A percentile compares a stretch with the other conserved stretches of the same genome.
Conservation (phyloP, 1,140 invertebrate genomes). For the Aphelenchoides fujianensis region DNA sequence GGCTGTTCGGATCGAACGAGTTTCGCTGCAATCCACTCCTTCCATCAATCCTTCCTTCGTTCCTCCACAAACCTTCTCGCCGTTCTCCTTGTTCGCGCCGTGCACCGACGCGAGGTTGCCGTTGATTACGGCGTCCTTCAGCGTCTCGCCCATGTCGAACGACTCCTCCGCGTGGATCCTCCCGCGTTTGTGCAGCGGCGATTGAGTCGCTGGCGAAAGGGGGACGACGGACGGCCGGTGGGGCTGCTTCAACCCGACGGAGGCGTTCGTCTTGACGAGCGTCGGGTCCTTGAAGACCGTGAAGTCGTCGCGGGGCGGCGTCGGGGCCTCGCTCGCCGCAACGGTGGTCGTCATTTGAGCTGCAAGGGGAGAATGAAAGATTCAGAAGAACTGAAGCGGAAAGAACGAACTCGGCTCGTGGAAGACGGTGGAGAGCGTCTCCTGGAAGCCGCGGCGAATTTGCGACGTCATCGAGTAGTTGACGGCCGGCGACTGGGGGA, state of each 20-base stretch:
- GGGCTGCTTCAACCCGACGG: neutral
- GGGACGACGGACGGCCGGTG: neutral
- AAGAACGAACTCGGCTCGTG: neutral
- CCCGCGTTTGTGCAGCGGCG: neutral
- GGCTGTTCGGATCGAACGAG: neutral
- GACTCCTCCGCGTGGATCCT: neutral
- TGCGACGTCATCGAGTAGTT: too few species aligned
- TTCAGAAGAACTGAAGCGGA: neutral
- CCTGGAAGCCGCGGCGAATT: too few species aligned
- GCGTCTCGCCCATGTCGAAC: too few species aligned
- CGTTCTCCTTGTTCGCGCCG: too few species aligned
- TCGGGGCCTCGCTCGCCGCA: too few species aligned
- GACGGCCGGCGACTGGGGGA: neutral
- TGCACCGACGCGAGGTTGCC: neutral
- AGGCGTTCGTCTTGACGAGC: too few species aligned
- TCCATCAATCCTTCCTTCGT: neutral
- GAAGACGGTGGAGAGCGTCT: too few species aligned
- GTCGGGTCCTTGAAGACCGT: neutral
- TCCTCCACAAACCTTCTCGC: neutral
- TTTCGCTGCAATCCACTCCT: neutral
- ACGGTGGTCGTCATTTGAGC: neutral
- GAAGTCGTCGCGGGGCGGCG: neutral
- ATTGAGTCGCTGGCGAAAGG: neutral
- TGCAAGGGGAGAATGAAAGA: neutral
- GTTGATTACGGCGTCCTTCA: neutral